Evolutionary conservation across 1,140 invertebrate genomes (phyloP).

Genomic region (Eumaeus atala): DNA sequence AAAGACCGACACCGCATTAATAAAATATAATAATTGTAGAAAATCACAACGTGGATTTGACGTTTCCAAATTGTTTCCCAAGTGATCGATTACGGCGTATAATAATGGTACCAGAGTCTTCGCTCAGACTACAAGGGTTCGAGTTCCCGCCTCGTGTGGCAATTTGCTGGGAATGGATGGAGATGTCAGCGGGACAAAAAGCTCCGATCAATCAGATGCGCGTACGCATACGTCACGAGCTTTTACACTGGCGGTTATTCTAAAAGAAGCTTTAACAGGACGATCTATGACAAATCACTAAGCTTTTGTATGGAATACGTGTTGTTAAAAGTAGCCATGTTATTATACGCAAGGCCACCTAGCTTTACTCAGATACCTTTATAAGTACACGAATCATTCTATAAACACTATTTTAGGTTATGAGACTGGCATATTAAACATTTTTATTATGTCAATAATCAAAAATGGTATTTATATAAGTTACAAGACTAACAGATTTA

Average conservation of each 20-base stretch:
- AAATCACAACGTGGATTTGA: conserved; percentile 12
- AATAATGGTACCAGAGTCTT: conserved; percentile 42
- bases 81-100: conserved; percentile 59
- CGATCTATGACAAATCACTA: conserved; percentile 3
- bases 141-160: conserved; percentile 36
- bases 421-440: too few species aligned
- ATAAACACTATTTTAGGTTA: too few species aligned
- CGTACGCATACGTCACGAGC: conserved; percentile 37
- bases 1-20: too few species aligned
- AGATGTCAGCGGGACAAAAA: conserved; percentile 68
- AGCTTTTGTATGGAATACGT: not conserved
- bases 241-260: conserved; percentile 1
- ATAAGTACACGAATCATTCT: too few species aligned
- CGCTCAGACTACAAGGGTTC: conserved; percentile 51
- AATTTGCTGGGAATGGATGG: conserved; percentile 67
- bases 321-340: too few species aligned
- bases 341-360: too few species aligned
- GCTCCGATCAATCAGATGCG: conserved; percentile 64
- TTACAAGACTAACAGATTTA: too few species aligned
- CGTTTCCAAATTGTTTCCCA: conserved; percentile 46
- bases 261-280: not conserved
- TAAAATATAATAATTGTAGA: too few species aligned
- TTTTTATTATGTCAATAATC: too few species aligned
- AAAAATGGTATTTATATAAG: too few species aligned
- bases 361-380: too few species aligned